Base-by-base conservation (phyloP, 2,888 invertebrate species). In the Cancer borealis region DNA sequence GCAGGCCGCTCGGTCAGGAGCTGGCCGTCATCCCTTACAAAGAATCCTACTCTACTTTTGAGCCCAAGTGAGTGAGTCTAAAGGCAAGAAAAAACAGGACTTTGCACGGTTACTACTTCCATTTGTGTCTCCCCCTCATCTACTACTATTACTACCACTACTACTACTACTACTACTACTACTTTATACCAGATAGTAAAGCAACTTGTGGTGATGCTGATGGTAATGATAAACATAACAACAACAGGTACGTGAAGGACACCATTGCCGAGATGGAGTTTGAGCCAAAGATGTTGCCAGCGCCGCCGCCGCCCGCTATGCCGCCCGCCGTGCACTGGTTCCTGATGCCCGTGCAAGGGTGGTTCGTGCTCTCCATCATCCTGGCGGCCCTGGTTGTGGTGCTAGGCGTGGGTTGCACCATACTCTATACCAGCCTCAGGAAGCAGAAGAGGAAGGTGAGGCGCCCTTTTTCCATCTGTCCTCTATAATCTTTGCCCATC, bases 321-420 rank as follows among this genome's bases (percentile, higher is more conserved):
- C 49, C 47, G 10, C 17, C 73, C 14, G 79, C 73, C 60, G 90
- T 79, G 26, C 90, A 94, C 94, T 95, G 95, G 95, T 95, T 95
- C 92, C 89, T 95, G 91, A 95, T 95, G 94, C 95, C 95, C n/a
- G 95, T 95, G 4, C 95, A 94, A 87, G 95, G 94, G 1, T 94
- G 95, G 95, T 94, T 95, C 60, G 94, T 94, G 21, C 93, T 95
- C 12, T 94, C 95, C 60, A 94, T 95, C 92, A 93, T 94, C 88
- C 94, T 95, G 66, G 95, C 95, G 54, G 95, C 95, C 0, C 92
- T 95, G 8, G 84, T 93, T 89, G 93, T 95, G 46, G 93, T 93
- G 49, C 92, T 95, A 5, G 45, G 92, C 5, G 95, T 95, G 4
- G 92, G 93, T 39, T 47, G 87, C 87, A 88, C 79, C 49, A 89